Evolutionary conservation across 1,140 invertebrate genomes (phyloP).

Genomic region (Adelges cooleyi): DNA sequence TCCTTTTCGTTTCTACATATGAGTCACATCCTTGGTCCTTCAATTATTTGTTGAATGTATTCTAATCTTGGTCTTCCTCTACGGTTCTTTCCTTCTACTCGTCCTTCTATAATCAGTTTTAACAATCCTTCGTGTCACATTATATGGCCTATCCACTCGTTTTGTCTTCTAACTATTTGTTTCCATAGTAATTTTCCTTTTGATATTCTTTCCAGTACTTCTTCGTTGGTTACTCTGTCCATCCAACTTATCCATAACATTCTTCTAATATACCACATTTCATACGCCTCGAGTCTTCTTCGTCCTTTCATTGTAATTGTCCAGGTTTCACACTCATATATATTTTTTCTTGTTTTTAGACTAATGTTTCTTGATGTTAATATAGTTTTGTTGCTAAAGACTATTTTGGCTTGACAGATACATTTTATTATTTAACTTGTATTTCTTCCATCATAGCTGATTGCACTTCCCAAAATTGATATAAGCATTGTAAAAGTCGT

Average conservation of each 20-base stretch:
- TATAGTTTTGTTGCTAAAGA: too few relatives aligned
- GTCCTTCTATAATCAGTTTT: not conserved
- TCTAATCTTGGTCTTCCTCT: conserved; percentile 10
- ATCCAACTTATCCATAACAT: not conserved
- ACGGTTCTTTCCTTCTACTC: not conserved
- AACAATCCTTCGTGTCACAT: not conserved
- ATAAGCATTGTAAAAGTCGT: too few relatives aligned
- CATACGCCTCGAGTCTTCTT: too few relatives aligned
- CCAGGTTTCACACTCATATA: too few relatives aligned
- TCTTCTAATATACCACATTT: not conserved
- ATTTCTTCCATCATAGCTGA: too few relatives aligned
- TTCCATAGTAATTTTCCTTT: not conserved
- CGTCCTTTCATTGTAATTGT: too few relatives aligned
- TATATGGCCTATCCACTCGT: not conserved
- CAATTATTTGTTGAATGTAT: conserved; percentile 10
- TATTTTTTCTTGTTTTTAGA: too few relatives aligned
- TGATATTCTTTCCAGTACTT: not conserved
- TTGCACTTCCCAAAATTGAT: too few relatives aligned
- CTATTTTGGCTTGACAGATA: too few relatives aligned
- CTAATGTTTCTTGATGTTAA: too few relatives aligned
- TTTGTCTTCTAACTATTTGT: not conserved
- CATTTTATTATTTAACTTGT: too few relatives aligned
- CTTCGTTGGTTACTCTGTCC: not conserved
- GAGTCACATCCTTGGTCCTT: not conserved
- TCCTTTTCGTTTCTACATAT: not conserved